Conservation (phyloP, 2,888 invertebrate genomes). For the Microctonus hyperodae region DNA sequence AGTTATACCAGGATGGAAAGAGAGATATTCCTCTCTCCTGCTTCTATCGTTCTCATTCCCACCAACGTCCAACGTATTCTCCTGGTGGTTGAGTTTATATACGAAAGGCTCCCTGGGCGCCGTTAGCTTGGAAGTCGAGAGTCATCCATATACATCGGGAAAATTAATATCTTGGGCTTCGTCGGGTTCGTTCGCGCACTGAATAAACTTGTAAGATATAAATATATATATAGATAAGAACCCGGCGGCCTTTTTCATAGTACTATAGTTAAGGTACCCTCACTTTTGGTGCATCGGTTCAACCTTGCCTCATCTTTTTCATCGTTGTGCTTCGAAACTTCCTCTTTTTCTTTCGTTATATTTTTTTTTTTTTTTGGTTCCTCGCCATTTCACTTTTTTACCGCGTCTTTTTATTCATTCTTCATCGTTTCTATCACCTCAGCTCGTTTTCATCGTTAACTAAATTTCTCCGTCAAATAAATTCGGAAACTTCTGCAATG, state of each 20-base stretch:
- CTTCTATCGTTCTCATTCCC: neutral
- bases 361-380: neutral
- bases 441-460: conserved; percentile 18
- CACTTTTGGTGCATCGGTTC: conserved; percentile 1
- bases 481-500: conserved; percentile 40
- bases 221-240: conserved; percentile 15
- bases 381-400: neutral
- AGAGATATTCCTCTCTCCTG: neutral
- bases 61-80: conserved; percentile 15
- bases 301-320: conserved; percentile 1
- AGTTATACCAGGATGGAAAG: neutral
- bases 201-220: conserved; percentile 51
- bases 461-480: conserved; percentile 38
- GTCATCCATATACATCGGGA: conserved; percentile 62
- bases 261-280: neutral
- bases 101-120: conserved; percentile 10
- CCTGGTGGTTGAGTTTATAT: conserved; percentile 14
- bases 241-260: conserved; percentile 13
- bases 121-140: conserved; percentile 45
- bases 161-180: conserved; percentile 59
- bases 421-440: neutral
- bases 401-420: neutral
- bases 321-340: conserved; percentile 4
- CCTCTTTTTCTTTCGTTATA: conserved; percentile 11
- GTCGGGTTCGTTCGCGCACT: conserved; percentile 49